Percentiles rank a stretch among this genome's conserved stretches.
phyloP scores from a whole-genome alignment of 2,797 vertebrate genomes.

The Propithecus perrieri region DNA sequence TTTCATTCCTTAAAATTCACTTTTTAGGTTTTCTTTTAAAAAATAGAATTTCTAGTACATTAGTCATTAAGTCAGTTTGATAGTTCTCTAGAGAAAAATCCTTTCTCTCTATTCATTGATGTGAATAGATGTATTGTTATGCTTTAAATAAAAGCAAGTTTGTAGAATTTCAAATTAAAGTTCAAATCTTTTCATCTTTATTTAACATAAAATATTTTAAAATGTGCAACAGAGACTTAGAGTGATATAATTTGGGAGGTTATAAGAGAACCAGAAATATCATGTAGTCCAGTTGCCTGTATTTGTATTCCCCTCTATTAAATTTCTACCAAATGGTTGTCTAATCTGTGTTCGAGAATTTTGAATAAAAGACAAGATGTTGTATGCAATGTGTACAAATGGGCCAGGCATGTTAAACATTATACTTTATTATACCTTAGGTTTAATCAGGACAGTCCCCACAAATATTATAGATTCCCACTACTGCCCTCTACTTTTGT shows the following conservation, averaged over 20 bases:
- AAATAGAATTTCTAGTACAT: background rate
- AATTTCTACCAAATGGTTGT: constrained; percentile 14
- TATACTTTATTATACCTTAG: background rate
- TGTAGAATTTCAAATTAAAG: constrained; percentile 15
- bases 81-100: background rate
- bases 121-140: background rate
- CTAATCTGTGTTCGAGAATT: background rate
- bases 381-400: background rate
- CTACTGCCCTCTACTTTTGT: background rate
- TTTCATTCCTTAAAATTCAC: constrained; percentile 4
- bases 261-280: background rate
- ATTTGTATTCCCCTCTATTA: background rate
- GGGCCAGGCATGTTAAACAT: background rate
- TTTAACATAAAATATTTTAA: constrained; percentile 26
- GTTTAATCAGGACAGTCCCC: background rate
- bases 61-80: background rate
- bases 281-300: background rate
- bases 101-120: background rate
- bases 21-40: constrained; percentile 24
- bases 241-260: background rate
- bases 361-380: background rate
- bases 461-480: background rate
- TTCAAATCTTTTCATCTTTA: background rate
- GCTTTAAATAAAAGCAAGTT: background rate
- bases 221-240: background rate